Evolutionary conservation across 1,140 invertebrate species (phyloP), one percentile per base, ranked within the genome.

Genomic region (Manduca sexta): DNA sequence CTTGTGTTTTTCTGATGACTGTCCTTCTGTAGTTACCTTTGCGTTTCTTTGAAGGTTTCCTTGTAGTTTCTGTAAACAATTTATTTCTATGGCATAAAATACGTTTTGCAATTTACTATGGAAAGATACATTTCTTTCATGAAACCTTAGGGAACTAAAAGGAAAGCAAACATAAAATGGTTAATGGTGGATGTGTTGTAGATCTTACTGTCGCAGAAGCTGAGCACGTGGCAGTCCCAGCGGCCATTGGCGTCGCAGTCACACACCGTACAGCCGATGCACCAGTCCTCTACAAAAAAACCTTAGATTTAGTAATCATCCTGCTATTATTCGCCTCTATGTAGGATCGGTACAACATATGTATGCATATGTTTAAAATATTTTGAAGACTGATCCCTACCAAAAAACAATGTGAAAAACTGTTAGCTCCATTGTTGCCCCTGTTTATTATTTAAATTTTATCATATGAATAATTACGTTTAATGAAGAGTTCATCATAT

Each of bases 151-250:
- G n/a, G n/a, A n/a, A n/a, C n/a, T n/a, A n/a, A n/a, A n/a, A n/a
- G n/a, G n/a, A n/a, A n/a, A n/a, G 21, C 21, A 5, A 26, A 26
- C 21, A 26, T 26, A 26, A 38, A 38, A 39, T 39, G n/a, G n/a
- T 39, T 3, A 39, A n/a, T 34, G 13, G 1, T 39, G 37, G 15
- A 39, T 5, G 3, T 39, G 6, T 15, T 39, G 1, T 15, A 12
- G 16, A 16, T 33, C 43, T 45, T 45, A 45, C 43, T 34, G 11
- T 78, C 69, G 10, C 80, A 84, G 35, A 81, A 84, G 21, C 76
- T 84, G 12, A 84, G 42, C 5, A 74, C 38, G 29, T 81, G 76
- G 41, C 81, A 84, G 39, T 82, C 61, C 81, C 81, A 84, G 1
- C 55, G 52, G 0, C 78, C 77, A n/a, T 77, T 64, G 0, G 64